Evolutionary conservation across 2,888 invertebrate species (phyloP).

Genomic region (Cataglyphis albicans): DNA sequence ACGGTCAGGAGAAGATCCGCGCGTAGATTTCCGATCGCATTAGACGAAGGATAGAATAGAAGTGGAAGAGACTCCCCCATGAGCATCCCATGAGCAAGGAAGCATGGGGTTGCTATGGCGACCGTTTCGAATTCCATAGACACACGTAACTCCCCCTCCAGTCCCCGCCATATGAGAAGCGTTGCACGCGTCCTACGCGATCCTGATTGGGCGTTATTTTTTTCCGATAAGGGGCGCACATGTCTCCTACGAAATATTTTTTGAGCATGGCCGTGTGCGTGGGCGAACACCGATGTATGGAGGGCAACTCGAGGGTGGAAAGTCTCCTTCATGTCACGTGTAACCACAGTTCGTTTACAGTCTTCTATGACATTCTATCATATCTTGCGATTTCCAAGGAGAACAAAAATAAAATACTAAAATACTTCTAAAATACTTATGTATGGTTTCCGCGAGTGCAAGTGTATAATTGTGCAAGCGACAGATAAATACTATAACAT

Average conservation of each 20-base stretch:
- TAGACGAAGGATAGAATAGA: slow-evolving; percentile 62
- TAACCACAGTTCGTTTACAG: slow-evolving; percentile 54
- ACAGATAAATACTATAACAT: neutral
- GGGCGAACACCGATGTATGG: slow-evolving; percentile 33
- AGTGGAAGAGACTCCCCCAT: slow-evolving; percentile 59
- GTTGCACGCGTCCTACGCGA: slow-evolving; percentile 79
- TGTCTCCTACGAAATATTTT: slow-evolving; percentile 68
- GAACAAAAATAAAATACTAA: neutral
- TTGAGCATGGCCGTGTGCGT: slow-evolving; percentile 58
- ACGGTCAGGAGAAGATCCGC: slow-evolving; percentile 37
- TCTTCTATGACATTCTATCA: neutral
- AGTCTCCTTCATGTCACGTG: slow-evolving; percentile 62
- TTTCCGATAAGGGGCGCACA: slow-evolving; percentile 82
- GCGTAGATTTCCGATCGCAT: slow-evolving; percentile 61
- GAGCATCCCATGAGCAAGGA: slow-evolving; percentile 72
- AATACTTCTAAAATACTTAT: neutral
- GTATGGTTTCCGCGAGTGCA: neutral
- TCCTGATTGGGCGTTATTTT: slow-evolving; percentile 84
- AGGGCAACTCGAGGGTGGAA: slow-evolving; percentile 56
- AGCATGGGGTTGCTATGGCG: slow-evolving; percentile 83
- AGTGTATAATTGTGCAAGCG: neutral
- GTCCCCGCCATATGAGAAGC: slow-evolving; percentile 66
- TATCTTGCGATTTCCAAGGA: neutral
- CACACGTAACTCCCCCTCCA: slow-evolving; percentile 73
- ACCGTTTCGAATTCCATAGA: slow-evolving; percentile 84